phyloP scores from a whole-genome alignment of 2,113 vertebrate genomes.

The Leptocoma aspasia region DNA sequence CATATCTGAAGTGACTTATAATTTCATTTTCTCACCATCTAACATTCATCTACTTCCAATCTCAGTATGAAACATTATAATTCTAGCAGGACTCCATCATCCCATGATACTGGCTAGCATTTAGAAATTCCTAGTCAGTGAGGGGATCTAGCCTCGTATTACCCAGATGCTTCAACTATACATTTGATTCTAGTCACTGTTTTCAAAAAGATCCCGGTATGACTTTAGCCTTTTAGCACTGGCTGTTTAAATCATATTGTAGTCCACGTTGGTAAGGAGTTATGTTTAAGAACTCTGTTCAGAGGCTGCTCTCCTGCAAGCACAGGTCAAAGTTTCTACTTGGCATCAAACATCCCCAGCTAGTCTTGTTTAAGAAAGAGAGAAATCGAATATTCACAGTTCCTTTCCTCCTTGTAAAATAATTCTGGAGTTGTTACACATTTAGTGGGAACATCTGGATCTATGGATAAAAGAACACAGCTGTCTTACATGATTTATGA shows the following conservation, averaged over 20 bases:
- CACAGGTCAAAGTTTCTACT: constrained; percentile 14
- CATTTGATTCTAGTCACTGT: not conserved
- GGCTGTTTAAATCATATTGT: not conserved
- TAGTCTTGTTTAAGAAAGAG: constrained; percentile 28
- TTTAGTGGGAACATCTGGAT: constrained; percentile 64
- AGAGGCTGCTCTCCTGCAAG: not conserved
- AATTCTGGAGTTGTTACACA: constrained; percentile 55
- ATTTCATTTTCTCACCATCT: not conserved
- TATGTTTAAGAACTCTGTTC: not conserved
- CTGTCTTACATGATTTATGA: constrained; percentile 65
- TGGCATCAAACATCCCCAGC: constrained; percentile 15
- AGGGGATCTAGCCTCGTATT: not conserved
- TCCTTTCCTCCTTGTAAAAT: constrained; percentile 38
- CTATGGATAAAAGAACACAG: constrained; percentile 61
- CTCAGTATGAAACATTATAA: not conserved
- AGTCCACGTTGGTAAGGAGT: not conserved
- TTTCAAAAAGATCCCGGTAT: not conserved
- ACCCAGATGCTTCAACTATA: not conserved
- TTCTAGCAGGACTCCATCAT: not conserved
- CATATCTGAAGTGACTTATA: not conserved
- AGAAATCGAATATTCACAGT: constrained; percentile 23
- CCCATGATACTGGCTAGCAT: not conserved
- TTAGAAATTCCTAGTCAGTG: not conserved
- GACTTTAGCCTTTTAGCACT: not conserved
- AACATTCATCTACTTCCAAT: not conserved